A percentile compares a stretch with the other conserved stretches of the same genome.
These are phyloP conservation scores for Mylabris phalerata DNA, from an alignment of 1,140 invertebrate species.

Conservation along the genomic window DNA sequence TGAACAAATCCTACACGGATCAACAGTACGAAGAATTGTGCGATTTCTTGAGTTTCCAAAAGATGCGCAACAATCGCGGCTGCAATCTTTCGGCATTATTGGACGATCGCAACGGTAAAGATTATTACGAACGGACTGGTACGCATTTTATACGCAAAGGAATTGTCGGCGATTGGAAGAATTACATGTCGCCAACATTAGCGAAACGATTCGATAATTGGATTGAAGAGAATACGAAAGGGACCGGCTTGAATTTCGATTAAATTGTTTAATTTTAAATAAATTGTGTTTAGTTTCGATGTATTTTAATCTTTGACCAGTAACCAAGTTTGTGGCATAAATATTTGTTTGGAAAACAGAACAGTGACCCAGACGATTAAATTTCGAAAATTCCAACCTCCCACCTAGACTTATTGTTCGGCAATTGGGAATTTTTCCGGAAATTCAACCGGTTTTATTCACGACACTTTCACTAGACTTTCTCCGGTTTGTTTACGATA, in stretches of 20 bases:
- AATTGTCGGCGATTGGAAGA: slow-evolving; percentile 77
- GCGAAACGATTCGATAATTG: slow-evolving; percentile 66
- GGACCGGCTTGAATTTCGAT: slow-evolving; percentile 57
- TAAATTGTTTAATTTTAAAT: slow-evolving; percentile 17
- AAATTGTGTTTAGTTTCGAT: too few relatives aligned
- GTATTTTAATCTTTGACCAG: too few relatives aligned
- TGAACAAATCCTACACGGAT: slow-evolving; percentile 59
- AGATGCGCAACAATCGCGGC: slow-evolving; percentile 70
- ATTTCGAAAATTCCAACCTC: too few relatives aligned
- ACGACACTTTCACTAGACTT: slow-evolving; percentile 14
- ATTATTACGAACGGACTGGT: slow-evolving; percentile 48
- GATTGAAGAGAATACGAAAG: slow-evolving; percentile 59
- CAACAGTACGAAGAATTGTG: slow-evolving; percentile 59
- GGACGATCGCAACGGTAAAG: slow-evolving; percentile 45
- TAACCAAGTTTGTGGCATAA: too few relatives aligned
- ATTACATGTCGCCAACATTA: slow-evolving; percentile 67
- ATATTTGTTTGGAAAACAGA: too few relatives aligned
- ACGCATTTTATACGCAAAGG: slow-evolving; percentile 72
- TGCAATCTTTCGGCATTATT: slow-evolving; percentile 60
- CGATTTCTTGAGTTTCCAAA: slow-evolving; percentile 70
- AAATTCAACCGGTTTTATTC: neutral
- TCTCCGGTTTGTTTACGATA: too few relatives aligned
- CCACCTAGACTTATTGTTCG: too few relatives aligned
- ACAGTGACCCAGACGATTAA: too few relatives aligned
- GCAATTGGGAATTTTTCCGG: too few relatives aligned